Evolutionary conservation across 2,888 invertebrate genomes (phyloP), one percentile per base, ranked within the genome.

Genomic region (Dilophus febrilis): DNA sequence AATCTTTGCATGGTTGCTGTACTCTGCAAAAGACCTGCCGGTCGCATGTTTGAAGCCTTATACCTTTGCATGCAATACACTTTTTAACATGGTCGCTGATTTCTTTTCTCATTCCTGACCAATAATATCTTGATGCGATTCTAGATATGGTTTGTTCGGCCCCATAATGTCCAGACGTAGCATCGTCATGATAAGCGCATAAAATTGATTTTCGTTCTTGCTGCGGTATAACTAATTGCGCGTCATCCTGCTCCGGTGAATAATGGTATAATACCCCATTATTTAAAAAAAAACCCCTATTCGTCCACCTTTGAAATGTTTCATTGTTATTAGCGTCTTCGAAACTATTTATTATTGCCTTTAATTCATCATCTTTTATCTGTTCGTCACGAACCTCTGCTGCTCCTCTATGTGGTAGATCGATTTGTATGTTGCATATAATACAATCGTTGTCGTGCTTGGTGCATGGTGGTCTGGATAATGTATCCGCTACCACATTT

Each of bases 401-500:
- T 11, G 44, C 38, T 17, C 44, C 44, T 32, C 38, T 47, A 19
- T 44, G 18, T 14, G 43, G 47, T 33, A 47, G 35, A 27, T 46
- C 45, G 11, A 47, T 35, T 22, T 43, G 26, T 28, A 45, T 38
- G 3, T 12, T 13, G 11, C 40, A 41, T 13, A 18, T 39, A 1
- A 31, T 18, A 19, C 37, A 44, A 14, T 10, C 6, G 13, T 29
- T n/a, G 11, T 5, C 12, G 11, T 29, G 29, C 11, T 29, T 12
- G 5, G 11, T 29, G 12, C 29, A 29, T 29, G 29, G 29, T 4
- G 53, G 51, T 34, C 59, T 40, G 1, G 55, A 56, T 4, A 64
- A 43, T 1, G 52, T 49, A 44, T 65, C 64, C 0, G 61, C 63
- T 1, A 61, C 46, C 2, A 51, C 49, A 43, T 64, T 59, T 2